A percentile compares a stretch with the other conserved stretches of the same genome.
phyloP scores from a whole-genome alignment of 2,113 vertebrate genomes.

The Martes martes region DNA sequence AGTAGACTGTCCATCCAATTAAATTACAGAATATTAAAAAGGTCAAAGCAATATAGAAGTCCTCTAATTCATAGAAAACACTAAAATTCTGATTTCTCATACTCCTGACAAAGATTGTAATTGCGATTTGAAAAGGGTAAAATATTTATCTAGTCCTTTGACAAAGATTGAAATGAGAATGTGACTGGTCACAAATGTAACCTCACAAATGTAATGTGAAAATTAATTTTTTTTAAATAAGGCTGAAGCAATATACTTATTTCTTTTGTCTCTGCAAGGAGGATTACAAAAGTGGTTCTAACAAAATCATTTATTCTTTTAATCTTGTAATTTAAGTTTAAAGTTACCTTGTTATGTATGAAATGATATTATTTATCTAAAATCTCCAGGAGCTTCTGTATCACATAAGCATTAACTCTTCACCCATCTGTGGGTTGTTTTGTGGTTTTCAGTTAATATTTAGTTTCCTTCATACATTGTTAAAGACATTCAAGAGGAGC shows the following conservation, averaged over 20 bases:
- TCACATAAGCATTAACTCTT: slow-evolving; percentile 68
- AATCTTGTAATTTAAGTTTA: slow-evolving; percentile 60
- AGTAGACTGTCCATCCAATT: slow-evolving; percentile 83
- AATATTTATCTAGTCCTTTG: slow-evolving; percentile 74
- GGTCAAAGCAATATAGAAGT: slow-evolving; percentile 85
- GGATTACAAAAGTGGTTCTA: background rate
- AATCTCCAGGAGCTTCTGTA: slow-evolving; percentile 67
- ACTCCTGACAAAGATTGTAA: slow-evolving; percentile 71
- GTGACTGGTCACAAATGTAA: slow-evolving; percentile 51
- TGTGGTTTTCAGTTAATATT: slow-evolving; percentile 78
- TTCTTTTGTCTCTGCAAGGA: slow-evolving; percentile 28
- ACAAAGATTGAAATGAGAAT: slow-evolving; percentile 72
- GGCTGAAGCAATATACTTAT: background rate
- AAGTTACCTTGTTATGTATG: slow-evolving; percentile 59
- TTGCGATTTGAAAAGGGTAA: slow-evolving; percentile 76
- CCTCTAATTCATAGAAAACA: slow-evolving; percentile 84
- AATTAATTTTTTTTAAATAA: slow-evolving; percentile 14
- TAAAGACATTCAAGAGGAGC: slow-evolving; percentile 74
- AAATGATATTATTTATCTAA: slow-evolving; percentile 70
- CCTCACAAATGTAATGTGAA: slow-evolving; percentile 44
- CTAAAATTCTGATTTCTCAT: slow-evolving; percentile 83
- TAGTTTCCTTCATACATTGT: slow-evolving; percentile 77
- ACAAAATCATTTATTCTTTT: slow-evolving; percentile 10
- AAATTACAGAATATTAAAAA: slow-evolving; percentile 87
- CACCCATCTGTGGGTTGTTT: slow-evolving; percentile 57